A percentile compares a stretch with the other conserved stretches of the same genome.
Evolutionary conservation across 2,797 vertebrate species (phyloP).

Genomic region (Platalea minor): DNA sequence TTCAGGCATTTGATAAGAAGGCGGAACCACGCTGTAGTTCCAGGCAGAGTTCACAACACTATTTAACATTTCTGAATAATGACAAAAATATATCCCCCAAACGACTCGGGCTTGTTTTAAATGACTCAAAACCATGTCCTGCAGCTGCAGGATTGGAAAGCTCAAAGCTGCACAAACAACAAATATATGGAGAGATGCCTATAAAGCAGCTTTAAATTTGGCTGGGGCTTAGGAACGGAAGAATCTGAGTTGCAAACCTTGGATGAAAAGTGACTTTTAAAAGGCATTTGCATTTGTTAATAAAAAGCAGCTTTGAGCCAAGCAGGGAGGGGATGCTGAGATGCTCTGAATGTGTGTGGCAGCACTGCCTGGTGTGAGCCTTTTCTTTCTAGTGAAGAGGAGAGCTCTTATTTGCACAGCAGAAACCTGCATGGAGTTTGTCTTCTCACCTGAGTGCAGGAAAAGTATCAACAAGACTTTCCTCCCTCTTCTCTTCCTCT

Average conservation of each 20-base stretch:
- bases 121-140: conserved; percentile 14
- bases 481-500: not conserved
- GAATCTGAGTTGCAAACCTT: conserved; percentile 16
- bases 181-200: conserved; percentile 51
- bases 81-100: conserved; percentile 7
- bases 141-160: conserved; percentile 62
- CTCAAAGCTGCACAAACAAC: conserved; percentile 45
- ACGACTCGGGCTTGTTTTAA: not conserved
- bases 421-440: not conserved
- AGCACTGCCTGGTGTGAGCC: not conserved
- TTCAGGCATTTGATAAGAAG: not conserved
- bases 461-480: not conserved
- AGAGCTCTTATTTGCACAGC: not conserved
- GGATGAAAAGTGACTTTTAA: conserved; percentile 5
- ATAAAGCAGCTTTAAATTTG: conserved; percentile 56
- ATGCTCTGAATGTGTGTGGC: not conserved
- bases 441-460: not conserved
- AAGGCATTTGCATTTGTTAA: conserved; percentile 34
- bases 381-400: not conserved
- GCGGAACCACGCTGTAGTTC: not conserved
- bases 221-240: conserved; percentile 32
- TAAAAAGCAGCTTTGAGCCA: conserved; percentile 28
- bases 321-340: not conserved
- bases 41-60: not conserved
- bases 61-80: not conserved